phyloP scores from a whole-genome alignment of 2,113 vertebrate genomes.

The Acrocephalus arundinaceus region DNA sequence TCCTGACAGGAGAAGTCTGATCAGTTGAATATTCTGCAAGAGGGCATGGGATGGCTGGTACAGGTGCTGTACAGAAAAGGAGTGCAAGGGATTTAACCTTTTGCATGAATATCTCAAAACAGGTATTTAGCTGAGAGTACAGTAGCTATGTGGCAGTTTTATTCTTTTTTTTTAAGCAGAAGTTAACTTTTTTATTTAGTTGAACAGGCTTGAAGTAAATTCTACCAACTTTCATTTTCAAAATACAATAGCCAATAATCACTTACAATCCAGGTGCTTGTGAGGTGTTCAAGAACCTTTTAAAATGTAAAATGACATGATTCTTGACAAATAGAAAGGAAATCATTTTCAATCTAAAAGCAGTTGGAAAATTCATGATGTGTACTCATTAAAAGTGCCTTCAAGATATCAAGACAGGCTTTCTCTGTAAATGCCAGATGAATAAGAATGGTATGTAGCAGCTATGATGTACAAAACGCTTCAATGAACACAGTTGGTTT shows the following conservation, averaged over 20 bases:
- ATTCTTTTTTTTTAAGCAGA: not conserved
- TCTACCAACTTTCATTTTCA: conserved; percentile 17
- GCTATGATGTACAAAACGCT: conserved; percentile 7
- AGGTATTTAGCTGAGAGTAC: not conserved
- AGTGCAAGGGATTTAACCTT: not conserved
- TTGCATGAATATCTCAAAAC: not conserved
- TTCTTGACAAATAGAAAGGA: conserved; percentile 51
- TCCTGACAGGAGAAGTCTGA: not conserved
- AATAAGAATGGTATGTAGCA: conserved; percentile 32
- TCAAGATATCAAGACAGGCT: conserved; percentile 39
- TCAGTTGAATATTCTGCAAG: not conserved
- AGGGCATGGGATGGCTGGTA: not conserved
- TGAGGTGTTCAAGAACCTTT: conserved; percentile 47
- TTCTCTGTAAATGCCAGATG: conserved; percentile 13
- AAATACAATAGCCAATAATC: conserved; percentile 48
- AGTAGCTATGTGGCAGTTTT: not conserved
- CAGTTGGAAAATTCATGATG: conserved; percentile 46
- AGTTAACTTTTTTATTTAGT: conserved; percentile 20
- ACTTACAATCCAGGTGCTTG: conserved; percentile 10
- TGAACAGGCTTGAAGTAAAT: conserved; percentile 11
- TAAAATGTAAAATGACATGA: conserved; percentile 58
- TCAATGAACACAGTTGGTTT: not conserved
- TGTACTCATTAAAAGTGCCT: conserved; percentile 59
- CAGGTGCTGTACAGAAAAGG: not conserved
- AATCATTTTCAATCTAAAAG: conserved; percentile 37